A percentile compares a stretch with the other conserved stretches of the same genome.
Evolutionary conservation across 2,797 vertebrate genomes (phyloP).

Genomic region (Podarcis lilfordi): DNA sequence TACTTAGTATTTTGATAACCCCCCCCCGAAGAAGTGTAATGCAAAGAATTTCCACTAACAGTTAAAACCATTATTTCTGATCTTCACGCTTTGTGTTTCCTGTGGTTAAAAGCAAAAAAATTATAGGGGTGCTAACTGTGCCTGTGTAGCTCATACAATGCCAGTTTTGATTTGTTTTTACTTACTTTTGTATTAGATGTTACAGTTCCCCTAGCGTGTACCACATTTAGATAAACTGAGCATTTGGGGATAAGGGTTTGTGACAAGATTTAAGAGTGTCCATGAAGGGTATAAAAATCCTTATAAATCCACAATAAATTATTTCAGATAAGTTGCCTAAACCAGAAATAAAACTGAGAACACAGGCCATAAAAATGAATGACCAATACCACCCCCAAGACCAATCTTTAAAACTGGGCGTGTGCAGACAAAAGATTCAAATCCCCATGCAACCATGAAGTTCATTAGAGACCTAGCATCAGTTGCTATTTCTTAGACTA

Average conservation of each 20-base stretch:
- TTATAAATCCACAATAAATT: no score
- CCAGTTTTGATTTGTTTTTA: not conserved
- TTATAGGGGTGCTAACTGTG: not conserved
- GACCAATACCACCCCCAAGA: not conserved
- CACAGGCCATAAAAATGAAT: not conserved
- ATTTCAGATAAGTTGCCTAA: no score
- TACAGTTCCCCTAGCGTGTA: not conserved
- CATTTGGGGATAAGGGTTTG: not conserved
- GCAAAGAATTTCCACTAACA: not conserved
- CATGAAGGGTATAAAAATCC: no score
- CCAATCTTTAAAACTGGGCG: not conserved
- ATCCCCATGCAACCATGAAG: not conserved
- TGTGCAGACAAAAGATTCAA: no score
- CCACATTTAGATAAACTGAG: not conserved
- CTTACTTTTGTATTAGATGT: not conserved
- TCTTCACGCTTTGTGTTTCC: not conserved
- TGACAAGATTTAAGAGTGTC: no score
- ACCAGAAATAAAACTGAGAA: no score
- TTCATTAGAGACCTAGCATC: not conserved
- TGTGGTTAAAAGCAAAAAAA: not conserved
- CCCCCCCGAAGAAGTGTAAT: not conserved
- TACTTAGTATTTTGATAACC: not conserved
- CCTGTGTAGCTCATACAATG: not conserved
- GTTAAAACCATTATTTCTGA: not conserved
- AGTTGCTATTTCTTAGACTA: not conserved